These are phyloP conservation scores for Parazoanthus swiftii DNA, from an alignment of 92 coral and sea anemone species.

Conservation along the genomic window DNA sequence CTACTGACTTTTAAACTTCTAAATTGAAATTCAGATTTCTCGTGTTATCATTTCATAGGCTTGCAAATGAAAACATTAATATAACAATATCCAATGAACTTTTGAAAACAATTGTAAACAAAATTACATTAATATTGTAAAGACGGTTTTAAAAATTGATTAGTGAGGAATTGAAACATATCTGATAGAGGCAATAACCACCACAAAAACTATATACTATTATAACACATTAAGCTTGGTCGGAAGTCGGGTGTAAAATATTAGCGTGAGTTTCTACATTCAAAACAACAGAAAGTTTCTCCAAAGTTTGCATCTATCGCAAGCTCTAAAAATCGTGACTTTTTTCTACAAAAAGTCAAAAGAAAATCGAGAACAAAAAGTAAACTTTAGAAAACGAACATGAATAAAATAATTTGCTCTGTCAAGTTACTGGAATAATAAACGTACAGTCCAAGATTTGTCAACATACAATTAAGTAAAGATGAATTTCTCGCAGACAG, in stretches of 20 bases:
- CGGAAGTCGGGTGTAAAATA: background rate
- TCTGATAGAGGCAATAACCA: background rate
- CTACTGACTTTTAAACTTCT: background rate
- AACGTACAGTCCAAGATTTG: background rate
- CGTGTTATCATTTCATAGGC: conserved; percentile 3
- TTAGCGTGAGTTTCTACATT: background rate
- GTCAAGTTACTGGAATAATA: background rate
- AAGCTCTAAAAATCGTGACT: no score
- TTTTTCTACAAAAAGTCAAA: background rate
- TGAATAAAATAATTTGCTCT: background rate
- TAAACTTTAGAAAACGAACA: background rate
- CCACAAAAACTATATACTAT: background rate
- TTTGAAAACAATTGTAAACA: background rate
- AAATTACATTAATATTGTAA: background rate
- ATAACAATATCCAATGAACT: background rate
- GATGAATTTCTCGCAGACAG: background rate
- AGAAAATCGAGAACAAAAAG: background rate
- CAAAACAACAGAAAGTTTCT: no score
- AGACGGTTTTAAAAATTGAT: background rate
- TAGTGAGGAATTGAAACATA: background rate
- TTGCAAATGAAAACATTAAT: background rate
- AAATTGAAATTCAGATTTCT: background rate
- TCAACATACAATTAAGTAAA: no score
- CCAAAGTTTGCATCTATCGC: no score
- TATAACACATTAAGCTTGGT: background rate